Base-by-base conservation (phyloP, 2,888 invertebrate species). In the Leptinotarsa rubiginosa region DNA sequence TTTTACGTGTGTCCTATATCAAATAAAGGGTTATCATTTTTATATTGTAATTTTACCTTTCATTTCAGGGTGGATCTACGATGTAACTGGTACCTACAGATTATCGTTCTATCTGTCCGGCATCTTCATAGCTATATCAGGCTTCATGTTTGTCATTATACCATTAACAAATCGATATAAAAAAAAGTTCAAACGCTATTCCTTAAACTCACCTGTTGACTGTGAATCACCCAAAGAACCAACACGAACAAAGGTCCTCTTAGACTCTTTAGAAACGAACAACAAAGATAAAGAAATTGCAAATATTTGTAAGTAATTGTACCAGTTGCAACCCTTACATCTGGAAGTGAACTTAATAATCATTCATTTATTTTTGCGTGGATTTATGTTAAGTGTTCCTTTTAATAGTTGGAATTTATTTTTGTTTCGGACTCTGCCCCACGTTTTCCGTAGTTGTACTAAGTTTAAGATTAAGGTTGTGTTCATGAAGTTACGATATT, bases 71-170 rank as follows among this genome's bases (percentile, higher is more conserved):
- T 94, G 93, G 93, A 90, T 96, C 59, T 94, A 91, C 88, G 96
- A 96, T 87, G 89, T 94, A 72, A 95, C 95, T 0, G 92, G 91
- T 65, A 91, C 91, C 12, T 96, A 95, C 89, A 92, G 94, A 86
- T 88, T 94, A 66, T 93, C 95, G 0, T 96, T 96, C 89, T 95
- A 94, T 88, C 85, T 95, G 70, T 93, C 95, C 1, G 96, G 96
- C 0, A 88, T 93, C 31, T 95, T 95, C 88, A 95, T 96, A 79
- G 92, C 91, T 0, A 70, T 94, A 15, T 95, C 95, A 1, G 96
- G 96, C 0, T 81, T 92, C 1, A 89, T 95, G 65, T 87, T 95
- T 79, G 76, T 87, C 16, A 81, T 88, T 64, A 75, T 88, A 66
- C 88, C 88, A 16, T 78, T 86, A 4, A 83, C 84, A 7, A 87